Evolutionary conservation across 2,797 vertebrate genomes (phyloP).

Genomic region (Coendou prehensilis): DNA sequence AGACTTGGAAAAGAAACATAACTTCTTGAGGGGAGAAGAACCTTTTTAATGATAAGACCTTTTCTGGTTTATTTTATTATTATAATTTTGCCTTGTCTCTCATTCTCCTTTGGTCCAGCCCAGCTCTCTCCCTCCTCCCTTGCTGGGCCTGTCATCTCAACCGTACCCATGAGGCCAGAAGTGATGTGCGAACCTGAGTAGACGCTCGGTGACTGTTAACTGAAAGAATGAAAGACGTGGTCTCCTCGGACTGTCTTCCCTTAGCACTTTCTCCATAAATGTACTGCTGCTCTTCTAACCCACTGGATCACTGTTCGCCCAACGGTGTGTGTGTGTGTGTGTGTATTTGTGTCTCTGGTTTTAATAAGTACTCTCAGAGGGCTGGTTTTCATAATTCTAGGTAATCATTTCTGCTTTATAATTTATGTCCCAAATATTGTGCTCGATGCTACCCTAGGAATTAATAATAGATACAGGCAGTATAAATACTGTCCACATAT

Average conservation of each 20-base stretch:
- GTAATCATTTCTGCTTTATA: conserved; percentile 9
- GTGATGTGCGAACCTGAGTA: not conserved
- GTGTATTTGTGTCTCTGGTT: no score
- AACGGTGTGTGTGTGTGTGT: no score
- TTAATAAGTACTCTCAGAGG: not conserved
- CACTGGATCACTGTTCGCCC: accelerated
- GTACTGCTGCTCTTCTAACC: not conserved
- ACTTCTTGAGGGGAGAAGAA: not conserved
- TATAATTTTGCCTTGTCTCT: not conserved
- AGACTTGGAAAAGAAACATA: not conserved
- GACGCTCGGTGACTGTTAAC: not conserved
- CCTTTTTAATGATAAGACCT: not conserved
- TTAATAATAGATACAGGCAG: conserved; percentile 3
- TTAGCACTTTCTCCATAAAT: not conserved
- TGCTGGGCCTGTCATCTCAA: not conserved
- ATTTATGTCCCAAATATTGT: not conserved
- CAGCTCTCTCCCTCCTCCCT: not conserved
- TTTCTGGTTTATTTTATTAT: not conserved
- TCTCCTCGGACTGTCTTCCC: not conserved
- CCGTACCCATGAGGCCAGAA: not conserved
- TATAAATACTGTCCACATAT: not conserved
- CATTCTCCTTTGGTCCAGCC: not conserved
- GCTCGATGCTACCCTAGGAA: not conserved
- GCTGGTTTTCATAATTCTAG: not conserved
- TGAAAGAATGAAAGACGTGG: not conserved